Conservation (phyloP, 2,113 vertebrate genomes). For the Conger conger region DNA sequence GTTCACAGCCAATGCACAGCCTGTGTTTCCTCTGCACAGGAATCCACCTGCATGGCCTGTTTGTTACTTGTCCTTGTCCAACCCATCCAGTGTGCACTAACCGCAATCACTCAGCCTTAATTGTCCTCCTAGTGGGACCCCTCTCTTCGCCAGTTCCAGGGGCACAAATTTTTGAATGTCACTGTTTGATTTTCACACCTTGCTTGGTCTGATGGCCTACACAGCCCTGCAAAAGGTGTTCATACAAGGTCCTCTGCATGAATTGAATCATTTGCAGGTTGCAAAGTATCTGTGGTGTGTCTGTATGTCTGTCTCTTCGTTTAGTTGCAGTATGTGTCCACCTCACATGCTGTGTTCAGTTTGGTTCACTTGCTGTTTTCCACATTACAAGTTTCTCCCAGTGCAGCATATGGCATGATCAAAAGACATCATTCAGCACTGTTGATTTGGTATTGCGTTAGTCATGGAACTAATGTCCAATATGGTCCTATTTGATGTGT, state of each 20-base stretch:
- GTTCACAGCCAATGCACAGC: too few relatives aligned
- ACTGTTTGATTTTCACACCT: not conserved
- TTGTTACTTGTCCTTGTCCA: not conserved
- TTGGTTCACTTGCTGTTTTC: not conserved
- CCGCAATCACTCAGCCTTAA: not conserved
- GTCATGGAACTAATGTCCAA: not conserved
- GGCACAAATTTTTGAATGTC: not conserved
- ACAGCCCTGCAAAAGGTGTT: not conserved
- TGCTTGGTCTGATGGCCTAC: not conserved
- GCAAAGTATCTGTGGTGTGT: not conserved
- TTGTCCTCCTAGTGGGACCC: not conserved
- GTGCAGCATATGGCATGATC: not conserved
- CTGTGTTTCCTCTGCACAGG: not conserved
- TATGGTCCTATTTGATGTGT: conserved; percentile 2
- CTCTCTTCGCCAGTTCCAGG: not conserved
- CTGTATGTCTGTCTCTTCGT: not conserved
- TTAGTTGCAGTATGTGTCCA: not conserved
- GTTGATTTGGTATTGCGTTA: not conserved
- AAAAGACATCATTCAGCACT: not conserved
- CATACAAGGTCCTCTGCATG: not conserved
- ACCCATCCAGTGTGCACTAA: not conserved
- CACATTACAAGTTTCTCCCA: not conserved
- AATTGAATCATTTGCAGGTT: not conserved
- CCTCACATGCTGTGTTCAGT: not conserved
- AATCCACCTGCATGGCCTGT: not conserved